Evolutionary conservation across 2,888 invertebrate species (phyloP).

Genomic region (Scaptomyza cyrtandrae): DNA sequence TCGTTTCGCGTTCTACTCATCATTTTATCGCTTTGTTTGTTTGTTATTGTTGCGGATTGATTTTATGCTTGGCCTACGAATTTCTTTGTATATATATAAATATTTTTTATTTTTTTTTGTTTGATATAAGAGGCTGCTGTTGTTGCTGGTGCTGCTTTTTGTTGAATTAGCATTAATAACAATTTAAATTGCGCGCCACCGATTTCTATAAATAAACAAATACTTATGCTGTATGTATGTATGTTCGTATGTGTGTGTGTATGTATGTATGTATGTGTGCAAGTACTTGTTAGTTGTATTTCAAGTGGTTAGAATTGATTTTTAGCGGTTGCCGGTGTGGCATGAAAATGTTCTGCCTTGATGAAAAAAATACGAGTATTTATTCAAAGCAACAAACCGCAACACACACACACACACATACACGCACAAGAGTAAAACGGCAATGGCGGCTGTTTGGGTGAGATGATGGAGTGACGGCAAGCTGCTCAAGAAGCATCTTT

Average conservation of each 20-base stretch:
- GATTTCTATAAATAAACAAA: slow-evolving; percentile 55
- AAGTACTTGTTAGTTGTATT: slow-evolving; percentile 43
- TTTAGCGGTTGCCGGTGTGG: slow-evolving; percentile 13
- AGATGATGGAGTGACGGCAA: slow-evolving; percentile 38
- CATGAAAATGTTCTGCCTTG: slow-evolving; percentile 39
- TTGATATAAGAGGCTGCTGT: slow-evolving; percentile 23
- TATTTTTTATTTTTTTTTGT: neutral
- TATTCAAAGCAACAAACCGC: slow-evolving; percentile 51
- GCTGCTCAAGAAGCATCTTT: slow-evolving; percentile 54
- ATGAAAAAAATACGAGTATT: slow-evolving; percentile 25
- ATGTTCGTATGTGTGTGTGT: slow-evolving; percentile 4
- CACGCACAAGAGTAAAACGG: slow-evolving; percentile 15
- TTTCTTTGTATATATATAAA: slow-evolving; percentile 43
- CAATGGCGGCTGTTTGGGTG: slow-evolving; percentile 49
- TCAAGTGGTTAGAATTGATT: slow-evolving; percentile 59
- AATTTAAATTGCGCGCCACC: slow-evolving; percentile 56
- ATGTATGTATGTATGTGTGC: neutral
- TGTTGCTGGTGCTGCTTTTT: slow-evolving; percentile 43
- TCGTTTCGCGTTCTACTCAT: slow-evolving; percentile 34
- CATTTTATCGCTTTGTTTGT: slow-evolving; percentile 37
- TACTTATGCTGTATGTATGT: slow-evolving; percentile 8
- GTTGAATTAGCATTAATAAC: slow-evolving; percentile 71
- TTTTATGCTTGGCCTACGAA: slow-evolving; percentile 49
- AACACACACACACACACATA: slow-evolving; percentile 14
- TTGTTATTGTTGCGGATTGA: slow-evolving; percentile 55